These are phyloP conservation scores for Parus major DNA, from an alignment of 2,113 vertebrate species.

Conservation along the genomic window DNA sequence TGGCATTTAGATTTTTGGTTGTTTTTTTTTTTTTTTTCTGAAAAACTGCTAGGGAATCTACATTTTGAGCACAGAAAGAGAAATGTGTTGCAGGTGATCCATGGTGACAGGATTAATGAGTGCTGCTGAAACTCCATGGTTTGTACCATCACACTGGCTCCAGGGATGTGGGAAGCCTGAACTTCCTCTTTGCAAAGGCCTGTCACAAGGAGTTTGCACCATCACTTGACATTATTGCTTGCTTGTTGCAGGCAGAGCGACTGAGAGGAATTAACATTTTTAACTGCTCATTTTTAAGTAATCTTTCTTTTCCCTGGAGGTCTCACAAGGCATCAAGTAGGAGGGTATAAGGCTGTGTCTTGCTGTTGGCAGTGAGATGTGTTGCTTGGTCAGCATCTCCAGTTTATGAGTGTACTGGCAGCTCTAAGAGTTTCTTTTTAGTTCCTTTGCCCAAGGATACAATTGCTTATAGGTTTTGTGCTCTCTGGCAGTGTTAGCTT, in stretches of 20 bases:
- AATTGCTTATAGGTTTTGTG: not conserved
- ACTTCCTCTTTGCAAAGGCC: not conserved
- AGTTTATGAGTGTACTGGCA: not conserved
- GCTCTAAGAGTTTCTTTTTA: not conserved
- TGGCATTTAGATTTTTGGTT: not conserved
- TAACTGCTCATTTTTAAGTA: not conserved
- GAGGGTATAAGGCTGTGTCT: not conserved
- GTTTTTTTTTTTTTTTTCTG: accelerated
- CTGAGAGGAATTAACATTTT: not conserved
- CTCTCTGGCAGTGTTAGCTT: not conserved
- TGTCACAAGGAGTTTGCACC: not conserved
- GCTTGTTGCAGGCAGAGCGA: not conserved
- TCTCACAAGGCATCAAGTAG: not conserved
- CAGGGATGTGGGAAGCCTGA: not conserved
- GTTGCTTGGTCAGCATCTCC: not conserved
- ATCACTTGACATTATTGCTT: not conserved
- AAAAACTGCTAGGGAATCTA: not conserved
- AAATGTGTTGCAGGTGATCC: not conserved
- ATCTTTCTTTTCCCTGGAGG: not conserved
- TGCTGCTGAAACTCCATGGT: not conserved
- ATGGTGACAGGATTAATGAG: not conserved
- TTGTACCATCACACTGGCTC: not conserved
- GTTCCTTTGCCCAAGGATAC: not conserved
- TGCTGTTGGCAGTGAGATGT: not conserved
- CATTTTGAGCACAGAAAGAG: not conserved